phyloP scores from a whole-genome alignment of 1,140 invertebrate species.

The Ganaspis sp. region DNA sequence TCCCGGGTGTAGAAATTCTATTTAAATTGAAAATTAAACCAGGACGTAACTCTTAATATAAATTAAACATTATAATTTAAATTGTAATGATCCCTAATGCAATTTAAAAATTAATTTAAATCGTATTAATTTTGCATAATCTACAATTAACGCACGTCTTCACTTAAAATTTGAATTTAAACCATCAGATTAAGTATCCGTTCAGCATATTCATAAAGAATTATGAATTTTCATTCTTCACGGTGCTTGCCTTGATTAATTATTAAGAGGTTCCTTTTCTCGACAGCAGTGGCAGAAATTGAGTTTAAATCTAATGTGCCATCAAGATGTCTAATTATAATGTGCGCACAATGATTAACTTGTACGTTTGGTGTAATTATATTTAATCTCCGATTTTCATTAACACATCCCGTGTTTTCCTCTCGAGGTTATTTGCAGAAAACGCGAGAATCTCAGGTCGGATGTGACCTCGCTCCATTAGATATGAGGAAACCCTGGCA shows the following conservation, averaged over 20 bases:
- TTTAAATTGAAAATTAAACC: too few species aligned
- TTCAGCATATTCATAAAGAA: background rate
- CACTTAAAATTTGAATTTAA: background rate
- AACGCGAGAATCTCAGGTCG: background rate
- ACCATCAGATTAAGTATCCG: background rate
- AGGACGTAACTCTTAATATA: too few species aligned
- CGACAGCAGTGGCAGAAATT: background rate
- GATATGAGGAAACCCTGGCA: background rate
- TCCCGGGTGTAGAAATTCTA: too few species aligned
- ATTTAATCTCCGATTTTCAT: conserved; percentile 24
- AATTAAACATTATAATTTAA: background rate
- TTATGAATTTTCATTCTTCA: background rate
- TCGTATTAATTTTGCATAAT: background rate
- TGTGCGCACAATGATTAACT: background rate
- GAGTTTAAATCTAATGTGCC: background rate
- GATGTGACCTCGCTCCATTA: conserved; percentile 7
- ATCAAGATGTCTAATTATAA: background rate
- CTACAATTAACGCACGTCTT: background rate
- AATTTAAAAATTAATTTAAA: background rate
- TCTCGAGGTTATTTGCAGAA: background rate
- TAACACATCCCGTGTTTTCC: conserved; percentile 1
- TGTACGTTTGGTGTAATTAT: conserved; percentile 8
- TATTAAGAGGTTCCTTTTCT: background rate
- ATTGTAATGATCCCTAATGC: background rate
- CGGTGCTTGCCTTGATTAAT: background rate